phyloP scores from a whole-genome alignment of 2,113 vertebrate genomes.

The Osmerus mordax region DNA sequence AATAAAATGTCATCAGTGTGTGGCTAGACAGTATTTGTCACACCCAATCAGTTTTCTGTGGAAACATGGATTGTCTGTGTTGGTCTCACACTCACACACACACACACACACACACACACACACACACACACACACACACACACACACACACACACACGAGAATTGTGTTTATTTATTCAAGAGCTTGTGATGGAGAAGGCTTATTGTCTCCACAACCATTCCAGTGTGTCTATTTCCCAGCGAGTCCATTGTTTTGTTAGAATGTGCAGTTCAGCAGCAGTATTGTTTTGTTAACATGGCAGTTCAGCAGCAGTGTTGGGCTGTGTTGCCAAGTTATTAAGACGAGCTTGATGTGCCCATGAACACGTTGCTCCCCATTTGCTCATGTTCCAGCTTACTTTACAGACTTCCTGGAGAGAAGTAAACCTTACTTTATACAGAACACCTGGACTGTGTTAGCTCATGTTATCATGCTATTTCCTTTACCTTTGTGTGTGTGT shows the following conservation, averaged over 20 bases:
- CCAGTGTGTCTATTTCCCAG: slow-evolving; percentile 36
- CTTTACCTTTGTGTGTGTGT: background rate
- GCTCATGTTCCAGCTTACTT: background rate
- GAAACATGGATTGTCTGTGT: background rate
- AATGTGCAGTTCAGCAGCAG: too few relatives aligned
- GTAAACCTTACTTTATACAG: background rate
- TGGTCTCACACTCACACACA: background rate
- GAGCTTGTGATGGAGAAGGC: slow-evolving; percentile 42
- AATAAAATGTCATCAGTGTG: too few relatives aligned
- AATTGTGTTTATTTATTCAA: slow-evolving; percentile 47
- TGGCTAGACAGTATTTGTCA: too few relatives aligned
- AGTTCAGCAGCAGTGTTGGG: slow-evolving; percentile 14
- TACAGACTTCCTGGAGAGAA: background rate
- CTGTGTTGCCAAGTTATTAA: slow-evolving; percentile 47
- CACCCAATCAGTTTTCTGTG: too few relatives aligned
- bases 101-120: background rate
- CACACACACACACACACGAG: slow-evolving; percentile 13
- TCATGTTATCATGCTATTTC: too few relatives aligned
- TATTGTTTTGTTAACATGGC: background rate
- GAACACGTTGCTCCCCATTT: slow-evolving; percentile 25
- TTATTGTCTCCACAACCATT: slow-evolving; percentile 41
- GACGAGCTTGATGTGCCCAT: slow-evolving; percentile 13
- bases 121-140: background rate
- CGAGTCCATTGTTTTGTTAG: slow-evolving; percentile 43
- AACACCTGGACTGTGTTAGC: slow-evolving; percentile 24